These are phyloP conservation scores for Drosophila tsacasi DNA, from an alignment of 1,140 invertebrate species.

Conservation along the genomic window DNA sequence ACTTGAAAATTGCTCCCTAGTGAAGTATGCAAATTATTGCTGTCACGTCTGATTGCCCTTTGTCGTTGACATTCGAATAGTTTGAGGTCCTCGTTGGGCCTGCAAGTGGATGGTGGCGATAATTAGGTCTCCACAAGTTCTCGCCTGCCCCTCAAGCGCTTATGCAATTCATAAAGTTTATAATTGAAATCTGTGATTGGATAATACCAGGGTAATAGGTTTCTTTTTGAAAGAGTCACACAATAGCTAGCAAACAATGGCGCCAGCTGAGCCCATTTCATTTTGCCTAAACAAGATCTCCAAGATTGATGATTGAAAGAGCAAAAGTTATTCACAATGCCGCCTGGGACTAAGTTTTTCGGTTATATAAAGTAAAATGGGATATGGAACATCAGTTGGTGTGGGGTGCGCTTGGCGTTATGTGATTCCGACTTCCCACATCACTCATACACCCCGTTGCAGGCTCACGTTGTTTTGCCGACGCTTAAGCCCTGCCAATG, in stretches of 20 bases:
- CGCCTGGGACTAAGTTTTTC: constrained; percentile 13
- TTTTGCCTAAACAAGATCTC: constrained; percentile 7
- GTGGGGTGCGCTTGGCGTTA: not conserved
- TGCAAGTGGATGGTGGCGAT: not conserved
- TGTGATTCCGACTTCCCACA: not conserved
- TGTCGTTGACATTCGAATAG: constrained; percentile 29
- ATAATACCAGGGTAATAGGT: constrained; percentile 1
- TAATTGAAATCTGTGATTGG: constrained; percentile 18
- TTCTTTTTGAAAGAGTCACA: not conserved
- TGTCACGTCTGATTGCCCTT: constrained; percentile 17
- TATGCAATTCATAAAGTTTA: constrained; percentile 20
- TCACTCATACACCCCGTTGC: constrained; percentile 7
- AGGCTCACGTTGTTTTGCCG: not conserved
- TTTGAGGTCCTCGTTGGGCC: not conserved
- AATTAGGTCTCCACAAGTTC: constrained; percentile 16
- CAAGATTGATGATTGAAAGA: constrained; percentile 47
- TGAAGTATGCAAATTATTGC: constrained; percentile 36
- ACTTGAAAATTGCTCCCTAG: constrained; percentile 43
- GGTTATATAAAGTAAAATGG: constrained; percentile 13
- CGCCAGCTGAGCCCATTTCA: constrained; percentile 17
- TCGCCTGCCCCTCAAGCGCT: not conserved
- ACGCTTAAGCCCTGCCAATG: constrained; percentile 13
- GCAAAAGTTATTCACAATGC: constrained; percentile 48
- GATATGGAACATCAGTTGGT: not conserved
- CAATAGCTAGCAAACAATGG: constrained; percentile 5